phyloP scores from a whole-genome alignment of 2,888 invertebrate species.

The Eupithecia inturbata region DNA sequence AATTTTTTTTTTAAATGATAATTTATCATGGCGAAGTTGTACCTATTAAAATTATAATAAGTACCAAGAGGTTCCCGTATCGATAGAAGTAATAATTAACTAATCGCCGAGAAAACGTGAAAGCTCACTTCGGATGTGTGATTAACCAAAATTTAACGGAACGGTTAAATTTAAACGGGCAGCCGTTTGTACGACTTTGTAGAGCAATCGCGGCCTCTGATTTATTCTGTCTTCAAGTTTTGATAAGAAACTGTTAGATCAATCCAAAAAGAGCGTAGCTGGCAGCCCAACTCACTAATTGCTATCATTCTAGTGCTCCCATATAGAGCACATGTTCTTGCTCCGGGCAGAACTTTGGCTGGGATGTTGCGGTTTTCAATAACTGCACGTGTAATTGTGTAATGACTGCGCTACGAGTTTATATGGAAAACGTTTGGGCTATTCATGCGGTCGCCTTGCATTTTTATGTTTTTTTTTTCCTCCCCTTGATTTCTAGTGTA shows the following conservation, averaged over 20 bases:
- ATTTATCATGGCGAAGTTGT: too few relatives aligned
- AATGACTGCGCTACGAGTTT: conserved; percentile 53
- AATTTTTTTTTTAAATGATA: background rate
- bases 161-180: too few relatives aligned
- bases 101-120: too few relatives aligned
- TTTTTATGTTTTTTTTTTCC: background rate
- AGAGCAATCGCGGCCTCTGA: background rate
- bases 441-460: conserved; percentile 4
- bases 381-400: conserved; percentile 64
- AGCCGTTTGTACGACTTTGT: too few relatives aligned
- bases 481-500: background rate
- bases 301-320: conserved; percentile 63
- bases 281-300: conserved; percentile 55
- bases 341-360: conserved; percentile 68
- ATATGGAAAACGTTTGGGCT: background rate
- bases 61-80: too few relatives aligned
- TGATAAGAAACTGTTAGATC: background rate
- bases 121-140: too few relatives aligned
- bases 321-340: conserved; percentile 75
- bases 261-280: conserved; percentile 7
- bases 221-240: background rate
- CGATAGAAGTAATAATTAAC: too few relatives aligned
- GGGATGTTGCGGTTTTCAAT: conserved; percentile 76
- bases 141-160: too few relatives aligned
- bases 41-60: too few relatives aligned